Evolutionary conservation across 2,113 vertebrate species (phyloP), one percentile per base, ranked within the genome.

Genomic region (Budorcas taxicolor): DNA sequence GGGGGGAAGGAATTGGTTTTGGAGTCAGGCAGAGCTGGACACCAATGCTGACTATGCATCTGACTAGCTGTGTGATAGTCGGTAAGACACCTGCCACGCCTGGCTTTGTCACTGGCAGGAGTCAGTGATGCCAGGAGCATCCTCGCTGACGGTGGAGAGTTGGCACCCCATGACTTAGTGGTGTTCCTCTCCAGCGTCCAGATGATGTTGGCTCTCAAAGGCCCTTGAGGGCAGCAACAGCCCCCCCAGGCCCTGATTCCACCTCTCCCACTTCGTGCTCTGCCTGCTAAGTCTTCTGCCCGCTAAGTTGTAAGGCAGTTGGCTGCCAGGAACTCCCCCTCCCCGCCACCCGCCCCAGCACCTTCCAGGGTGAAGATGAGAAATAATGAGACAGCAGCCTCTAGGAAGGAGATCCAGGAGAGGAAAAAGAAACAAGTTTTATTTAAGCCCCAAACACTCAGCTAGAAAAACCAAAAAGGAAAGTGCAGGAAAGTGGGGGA

Each of bases 371-470:
- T 47, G 64, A 83, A 83, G 87, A 29, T 19, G 67, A 67, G 82
- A 98, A 98, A 98, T 96, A 98, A 98, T 0, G 78, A 98, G 86
- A 67, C 97, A 94, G 84, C 40, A 98, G 92, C 53, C 84, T 19
- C 27, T 6, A 53, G 97, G 88, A 93, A 98, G 96, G 95, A 96
- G 90, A 96, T 98, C 96, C 95, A 95, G 98, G 98, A 98, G 96
- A 98, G 91, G 90, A 98, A 98, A 98, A 98, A 94, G 94, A 97
- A 98, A 98, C 90, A 81, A 90, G 91, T 98, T 98, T 98, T 98
- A 98, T 98, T 98, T 97, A 98, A 98, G 98, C 97, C 98, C 98
- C 98, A 97, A 97, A 98, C 97, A 97, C 95, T 97, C 5, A 94
- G 97, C 90, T 97, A 98, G 97, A 97, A 98, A 97, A 98, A 97